Evolutionary conservation across 2,113 vertebrate genomes (phyloP).

Genomic region (Paramormyrops kingsleyae): DNA sequence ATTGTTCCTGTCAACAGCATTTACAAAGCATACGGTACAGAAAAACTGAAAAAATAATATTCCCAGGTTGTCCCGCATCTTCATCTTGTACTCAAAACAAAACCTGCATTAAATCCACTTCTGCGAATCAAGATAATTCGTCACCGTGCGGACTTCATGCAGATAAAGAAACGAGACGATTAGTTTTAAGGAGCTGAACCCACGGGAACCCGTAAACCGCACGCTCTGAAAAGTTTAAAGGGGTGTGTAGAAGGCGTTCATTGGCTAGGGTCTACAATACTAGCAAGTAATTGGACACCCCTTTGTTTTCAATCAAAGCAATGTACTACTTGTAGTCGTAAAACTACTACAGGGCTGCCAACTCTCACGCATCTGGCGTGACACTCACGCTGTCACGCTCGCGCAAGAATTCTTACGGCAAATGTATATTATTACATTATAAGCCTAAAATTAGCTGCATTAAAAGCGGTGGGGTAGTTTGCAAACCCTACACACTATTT

Average conservation of each 20-base stretch:
- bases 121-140: background rate
- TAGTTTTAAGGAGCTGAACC: conserved; percentile 34
- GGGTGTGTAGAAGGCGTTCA: conserved; percentile 28
- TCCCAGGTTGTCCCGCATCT: conserved; percentile 45
- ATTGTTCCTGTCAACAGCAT: conserved; percentile 59
- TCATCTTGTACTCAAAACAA: conserved; percentile 32
- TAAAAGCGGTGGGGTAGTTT: no score
- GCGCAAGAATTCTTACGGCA: no score
- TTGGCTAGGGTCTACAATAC: conserved; percentile 43
- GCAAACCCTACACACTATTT: no score
- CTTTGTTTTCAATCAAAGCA: conserved; percentile 54
- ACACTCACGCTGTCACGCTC: no score
- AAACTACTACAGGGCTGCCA: background rate
- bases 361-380: no score
- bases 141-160: background rate
- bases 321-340: background rate
- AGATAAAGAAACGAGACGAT: conserved; percentile 20
- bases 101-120: conserved; percentile 23
- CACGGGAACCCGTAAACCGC: conserved; percentile 35
- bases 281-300: conserved; percentile 46
- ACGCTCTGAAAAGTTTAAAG: conserved; percentile 19
- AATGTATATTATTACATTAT: no score
- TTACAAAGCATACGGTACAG: conserved; percentile 39
- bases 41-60: conserved; percentile 50
- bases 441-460: no score